A percentile compares a stretch with the other conserved stretches of the same genome.
These are phyloP conservation scores for Arge pagana DNA, from an alignment of 2,888 invertebrate genomes.

Conservation along the genomic window DNA sequence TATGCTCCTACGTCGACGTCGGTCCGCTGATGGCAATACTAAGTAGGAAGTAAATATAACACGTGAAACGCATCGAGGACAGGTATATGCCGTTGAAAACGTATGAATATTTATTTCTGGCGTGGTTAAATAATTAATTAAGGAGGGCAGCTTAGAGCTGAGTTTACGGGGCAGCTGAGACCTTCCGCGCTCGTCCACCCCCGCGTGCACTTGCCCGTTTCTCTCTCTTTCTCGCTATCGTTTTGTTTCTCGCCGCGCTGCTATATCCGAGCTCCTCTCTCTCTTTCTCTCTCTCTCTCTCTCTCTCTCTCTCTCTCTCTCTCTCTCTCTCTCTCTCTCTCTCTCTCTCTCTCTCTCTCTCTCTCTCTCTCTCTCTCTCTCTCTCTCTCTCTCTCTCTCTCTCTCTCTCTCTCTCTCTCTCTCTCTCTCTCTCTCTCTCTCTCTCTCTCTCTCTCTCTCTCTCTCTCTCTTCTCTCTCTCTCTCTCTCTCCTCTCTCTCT, in stretches of 20 bases:
- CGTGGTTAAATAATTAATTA: conserved; percentile 21
- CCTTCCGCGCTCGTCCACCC: too few relatives aligned
- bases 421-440: background rate
- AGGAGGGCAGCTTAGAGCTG: background rate
- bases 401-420: background rate
- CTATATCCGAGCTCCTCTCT: background rate
- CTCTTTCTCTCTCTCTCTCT: background rate
- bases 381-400: background rate
- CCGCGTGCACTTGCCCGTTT: too few relatives aligned
- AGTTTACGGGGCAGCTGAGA: too few relatives aligned
- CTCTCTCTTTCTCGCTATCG: background rate
- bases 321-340: background rate
- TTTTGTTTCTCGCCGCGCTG: background rate
- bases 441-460: background rate
- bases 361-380: background rate
- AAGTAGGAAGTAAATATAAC: too few relatives aligned
- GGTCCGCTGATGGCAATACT: too few relatives aligned
- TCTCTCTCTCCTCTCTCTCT: too few relatives aligned
- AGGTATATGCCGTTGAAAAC: too few relatives aligned
- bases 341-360: background rate
- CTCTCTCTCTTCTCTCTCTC: background rate
- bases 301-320: background rate
- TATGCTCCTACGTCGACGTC: too few relatives aligned
- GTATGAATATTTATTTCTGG: conserved; percentile 20
- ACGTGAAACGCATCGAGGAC: too few relatives aligned